These are phyloP conservation scores for Macquaria australasica DNA, from an alignment of 2,113 vertebrate species.

Conservation along the genomic window DNA sequence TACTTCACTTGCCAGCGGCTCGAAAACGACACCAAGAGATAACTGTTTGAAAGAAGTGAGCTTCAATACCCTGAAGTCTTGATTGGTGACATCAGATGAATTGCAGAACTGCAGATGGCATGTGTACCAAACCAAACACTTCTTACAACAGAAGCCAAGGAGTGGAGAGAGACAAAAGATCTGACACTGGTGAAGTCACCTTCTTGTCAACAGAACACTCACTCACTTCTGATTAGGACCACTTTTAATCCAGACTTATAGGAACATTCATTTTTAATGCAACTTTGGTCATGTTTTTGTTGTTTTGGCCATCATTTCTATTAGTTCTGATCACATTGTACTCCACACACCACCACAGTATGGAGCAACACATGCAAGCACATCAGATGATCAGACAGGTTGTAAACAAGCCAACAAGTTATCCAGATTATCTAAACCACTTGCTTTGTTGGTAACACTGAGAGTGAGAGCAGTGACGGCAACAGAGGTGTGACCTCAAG, in stretches of 20 bases:
- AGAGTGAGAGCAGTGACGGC: background rate
- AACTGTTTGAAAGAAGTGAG: background rate
- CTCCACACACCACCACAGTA: no score
- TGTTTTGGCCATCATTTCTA: background rate
- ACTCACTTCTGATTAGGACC: background rate
- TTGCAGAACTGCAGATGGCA: slow-evolving; percentile 15
- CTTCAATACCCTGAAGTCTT: background rate
- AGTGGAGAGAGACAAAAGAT: background rate
- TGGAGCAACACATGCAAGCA: background rate
- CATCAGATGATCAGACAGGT: background rate
- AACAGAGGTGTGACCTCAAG: background rate
- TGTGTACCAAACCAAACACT: background rate
- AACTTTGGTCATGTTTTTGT: background rate
- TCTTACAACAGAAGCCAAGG: slow-evolving; percentile 8
- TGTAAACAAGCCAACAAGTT: background rate
- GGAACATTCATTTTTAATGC: background rate
- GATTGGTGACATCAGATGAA: slow-evolving; percentile 26
- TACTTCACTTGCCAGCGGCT: background rate
- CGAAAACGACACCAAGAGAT: slow-evolving; percentile 18
- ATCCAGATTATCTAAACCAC: background rate
- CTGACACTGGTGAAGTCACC: background rate
- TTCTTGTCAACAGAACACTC: background rate
- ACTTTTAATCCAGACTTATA: background rate
- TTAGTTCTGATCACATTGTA: background rate
- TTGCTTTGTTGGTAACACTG: no score